Base-by-base conservation (phyloP, 2,113 vertebrate species). In the Rhodinocichla rosea region DNA sequence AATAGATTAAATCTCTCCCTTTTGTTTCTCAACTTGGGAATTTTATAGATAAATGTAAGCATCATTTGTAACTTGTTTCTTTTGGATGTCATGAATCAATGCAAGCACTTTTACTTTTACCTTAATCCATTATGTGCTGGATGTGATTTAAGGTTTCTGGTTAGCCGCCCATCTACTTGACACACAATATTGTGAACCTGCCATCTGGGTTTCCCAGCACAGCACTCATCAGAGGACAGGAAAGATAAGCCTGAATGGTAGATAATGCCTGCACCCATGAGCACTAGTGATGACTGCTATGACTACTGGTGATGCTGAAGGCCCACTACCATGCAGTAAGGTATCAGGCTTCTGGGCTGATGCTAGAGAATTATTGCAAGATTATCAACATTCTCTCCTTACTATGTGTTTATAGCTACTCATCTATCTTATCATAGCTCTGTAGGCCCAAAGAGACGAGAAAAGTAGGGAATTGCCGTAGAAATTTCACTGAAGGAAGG, bases 201-300 rank as follows among this genome's bases (percentile, higher is more conserved):
- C 28, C 45, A 69, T 49, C 20, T 67, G n/a, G 5, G 21, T 49
- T 83, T 80, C 15, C 32, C n/a, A 81, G 37, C 4, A 44, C 7
- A 24, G 39, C 8, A 15, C 8, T 64, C 32, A 30, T 13, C 32
- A 73, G 53, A 50, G 33, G 15, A 68, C 9, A 68, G n/a, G 18
- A 84, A 27, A 67, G 8, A 20, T 7, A 12, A 59, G 5, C 4
- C 87, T 67, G 15, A 6, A 6, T 3, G 17, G 28, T 23, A 55
- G 18, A 8, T 37, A 45, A 55, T 13, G 56, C 21, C 28, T 68
- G 63, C 32, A n/a, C 11, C 8, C 21, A 40, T 15, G 7, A 77
- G 12, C 49, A 30, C 13, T 6, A 40, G 4, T 16, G 10, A n/a
- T 1, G 4, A 33, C n/a, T 80, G 8, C 21, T 0, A 0, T 19